Evolutionary conservation across 1,140 invertebrate genomes (phyloP).

Genomic region (Bombus confusus): DNA sequence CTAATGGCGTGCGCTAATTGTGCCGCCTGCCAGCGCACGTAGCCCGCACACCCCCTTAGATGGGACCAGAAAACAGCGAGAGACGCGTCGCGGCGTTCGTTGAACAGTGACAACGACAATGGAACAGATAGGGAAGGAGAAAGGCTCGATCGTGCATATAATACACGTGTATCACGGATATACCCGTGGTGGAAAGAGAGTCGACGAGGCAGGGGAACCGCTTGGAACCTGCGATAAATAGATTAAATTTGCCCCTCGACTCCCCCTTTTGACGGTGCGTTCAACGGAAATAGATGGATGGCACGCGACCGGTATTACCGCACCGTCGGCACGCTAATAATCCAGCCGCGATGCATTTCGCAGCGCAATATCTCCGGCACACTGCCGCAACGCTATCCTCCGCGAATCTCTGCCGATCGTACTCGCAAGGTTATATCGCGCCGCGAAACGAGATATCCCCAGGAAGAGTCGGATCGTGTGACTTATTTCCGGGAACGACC

Average conservation of each 20-base stretch:
- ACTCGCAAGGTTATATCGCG: neutral
- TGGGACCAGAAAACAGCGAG: constrained; percentile 22
- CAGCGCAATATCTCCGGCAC: neutral
- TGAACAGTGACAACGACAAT: neutral
- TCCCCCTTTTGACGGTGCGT: constrained; percentile 70
- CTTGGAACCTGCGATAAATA: constrained; percentile 70
- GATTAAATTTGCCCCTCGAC: constrained; percentile 72
- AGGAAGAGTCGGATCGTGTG: constrained; percentile 13
- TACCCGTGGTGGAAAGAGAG: neutral
- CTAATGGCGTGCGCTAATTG: constrained; percentile 76
- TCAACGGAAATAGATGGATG: constrained; percentile 75
- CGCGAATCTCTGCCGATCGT: constrained; percentile 20
- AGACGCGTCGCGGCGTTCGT: neutral
- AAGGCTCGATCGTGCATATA: neutral
- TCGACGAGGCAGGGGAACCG: neutral
- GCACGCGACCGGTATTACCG: constrained; percentile 67
- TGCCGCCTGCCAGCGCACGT: constrained; percentile 53
- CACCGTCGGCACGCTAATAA: constrained; percentile 42
- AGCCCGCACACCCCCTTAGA: constrained; percentile 40
- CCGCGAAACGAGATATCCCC: neutral
- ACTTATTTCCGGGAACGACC: constrained; percentile 49
- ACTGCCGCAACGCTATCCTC: neutral
- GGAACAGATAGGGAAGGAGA: neutral
- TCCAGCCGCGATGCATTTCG: constrained; percentile 24
- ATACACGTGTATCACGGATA: constrained; percentile 42